Conservation (phyloP, 2,797 vertebrate species). For the Sphenodon punctatus region DNA sequence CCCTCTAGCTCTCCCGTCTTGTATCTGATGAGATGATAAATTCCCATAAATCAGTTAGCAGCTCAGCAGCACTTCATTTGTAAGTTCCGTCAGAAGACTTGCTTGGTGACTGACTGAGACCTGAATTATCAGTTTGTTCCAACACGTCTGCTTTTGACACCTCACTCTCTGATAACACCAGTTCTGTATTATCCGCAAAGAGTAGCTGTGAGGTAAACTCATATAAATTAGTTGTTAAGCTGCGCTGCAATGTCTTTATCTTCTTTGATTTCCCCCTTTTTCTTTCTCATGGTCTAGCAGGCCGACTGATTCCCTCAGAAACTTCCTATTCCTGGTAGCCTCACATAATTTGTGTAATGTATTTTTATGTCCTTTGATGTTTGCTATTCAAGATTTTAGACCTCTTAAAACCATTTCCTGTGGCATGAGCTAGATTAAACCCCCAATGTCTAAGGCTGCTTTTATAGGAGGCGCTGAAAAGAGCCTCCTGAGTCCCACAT, state of each 20-base stretch:
- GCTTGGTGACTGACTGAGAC: not conserved
- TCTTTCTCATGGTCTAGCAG: not conserved
- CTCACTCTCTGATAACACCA: not conserved
- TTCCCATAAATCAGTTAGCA: not conserved
- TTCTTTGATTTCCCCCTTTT: not conserved
- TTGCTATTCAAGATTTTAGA: no score
- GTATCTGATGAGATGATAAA: not conserved
- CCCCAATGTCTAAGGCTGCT: no score
- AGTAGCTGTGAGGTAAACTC: not conserved
- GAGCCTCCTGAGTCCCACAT: no score
- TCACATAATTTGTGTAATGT: no score
- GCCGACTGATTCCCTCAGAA: no score
- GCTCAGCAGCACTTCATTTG: not conserved
- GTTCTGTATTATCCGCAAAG: not conserved
- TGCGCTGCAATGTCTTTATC: not conserved
- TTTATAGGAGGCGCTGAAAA: no score
- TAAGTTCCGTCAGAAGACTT: not conserved
- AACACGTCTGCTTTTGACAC: not conserved
- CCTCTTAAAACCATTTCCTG: no score
- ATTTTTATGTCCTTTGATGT: no score
- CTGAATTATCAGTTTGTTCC: not conserved
- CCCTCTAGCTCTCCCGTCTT: not conserved
- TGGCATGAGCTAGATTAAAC: no score
- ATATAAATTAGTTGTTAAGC: not conserved
- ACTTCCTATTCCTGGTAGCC: no score